phyloP scores from a whole-genome alignment of 2,888 invertebrate species.

The Coleophora flavipennella region DNA sequence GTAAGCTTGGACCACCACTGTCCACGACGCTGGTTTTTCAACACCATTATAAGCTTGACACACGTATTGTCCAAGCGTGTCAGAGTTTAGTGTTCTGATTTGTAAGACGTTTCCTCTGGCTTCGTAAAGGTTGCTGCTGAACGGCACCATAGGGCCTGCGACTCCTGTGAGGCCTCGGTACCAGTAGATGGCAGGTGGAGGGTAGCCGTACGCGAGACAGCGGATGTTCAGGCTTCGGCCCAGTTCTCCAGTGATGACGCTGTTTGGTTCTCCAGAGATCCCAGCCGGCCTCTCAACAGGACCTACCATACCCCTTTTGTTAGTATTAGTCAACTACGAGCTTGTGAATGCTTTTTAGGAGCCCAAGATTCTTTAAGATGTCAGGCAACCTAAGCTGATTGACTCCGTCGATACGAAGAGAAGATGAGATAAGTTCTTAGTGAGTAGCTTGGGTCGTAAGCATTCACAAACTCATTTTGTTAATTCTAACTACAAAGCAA shows the following conservation, averaged over 20 bases:
- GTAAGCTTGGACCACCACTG: slow-evolving; percentile 79
- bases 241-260: slow-evolving; percentile 78
- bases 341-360: slow-evolving; percentile 24
- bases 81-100: slow-evolving; percentile 79
- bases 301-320: slow-evolving; percentile 63
- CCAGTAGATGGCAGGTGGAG: slow-evolving; percentile 86
- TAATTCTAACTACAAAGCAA: slow-evolving; percentile 34
- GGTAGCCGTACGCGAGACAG: slow-evolving; percentile 88
- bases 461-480: slow-evolving; percentile 41
- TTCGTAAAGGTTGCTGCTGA: slow-evolving; percentile 78
- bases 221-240: slow-evolving; percentile 79
- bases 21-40: slow-evolving; percentile 83
- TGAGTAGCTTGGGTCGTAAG: slow-evolving; percentile 12
- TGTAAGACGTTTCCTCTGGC: slow-evolving; percentile 83
- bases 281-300: slow-evolving; percentile 72
- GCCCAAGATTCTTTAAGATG: too few species aligned
- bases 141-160: slow-evolving; percentile 79
- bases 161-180: slow-evolving; percentile 83
- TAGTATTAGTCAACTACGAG: slow-evolving; percentile 29
- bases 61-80: slow-evolving; percentile 87
- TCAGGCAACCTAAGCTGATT: background rate
- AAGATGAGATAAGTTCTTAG: too few species aligned
- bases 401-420: too few species aligned
- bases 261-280: slow-evolving; percentile 78
- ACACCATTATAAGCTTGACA: slow-evolving; percentile 92